Conservation (phyloP, 2,113 vertebrate species). For the Blennius ocellaris region DNA sequence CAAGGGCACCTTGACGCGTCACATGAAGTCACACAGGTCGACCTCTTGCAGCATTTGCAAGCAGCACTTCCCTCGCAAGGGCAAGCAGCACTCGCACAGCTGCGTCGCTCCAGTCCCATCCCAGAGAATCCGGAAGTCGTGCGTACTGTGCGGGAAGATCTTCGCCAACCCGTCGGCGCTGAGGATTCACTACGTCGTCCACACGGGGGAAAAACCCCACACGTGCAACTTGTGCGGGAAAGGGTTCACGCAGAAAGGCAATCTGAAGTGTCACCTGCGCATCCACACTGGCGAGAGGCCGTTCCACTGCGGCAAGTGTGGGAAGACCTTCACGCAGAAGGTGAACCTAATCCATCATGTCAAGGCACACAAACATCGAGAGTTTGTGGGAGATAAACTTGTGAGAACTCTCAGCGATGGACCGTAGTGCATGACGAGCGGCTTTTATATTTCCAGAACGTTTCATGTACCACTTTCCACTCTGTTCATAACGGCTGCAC, state of each 20-base stretch:
- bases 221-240: slow-evolving; percentile 68
- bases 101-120: slow-evolving; percentile 36
- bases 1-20: slow-evolving; percentile 67
- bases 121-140: slow-evolving; percentile 34
- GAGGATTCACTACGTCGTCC: slow-evolving; percentile 71
- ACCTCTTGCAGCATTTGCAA: slow-evolving; percentile 71
- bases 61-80: slow-evolving; percentile 53
- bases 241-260: slow-evolving; percentile 77
- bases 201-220: slow-evolving; percentile 77
- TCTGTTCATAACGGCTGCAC: too few species aligned
- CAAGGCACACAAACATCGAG: slow-evolving; percentile 53
- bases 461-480: background rate
- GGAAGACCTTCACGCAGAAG: slow-evolving; percentile 75
- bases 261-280: slow-evolving; percentile 75
- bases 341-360: slow-evolving; percentile 76
- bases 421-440: background rate
- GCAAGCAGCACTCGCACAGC: slow-evolving; percentile 59
- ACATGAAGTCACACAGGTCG: slow-evolving; percentile 74
- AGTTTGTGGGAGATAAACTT: slow-evolving; percentile 15
- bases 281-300: slow-evolving; percentile 77
- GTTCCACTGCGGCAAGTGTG: slow-evolving; percentile 70
- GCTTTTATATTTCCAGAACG: background rate
- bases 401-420: background rate
- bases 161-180: slow-evolving; percentile 72
- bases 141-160: slow-evolving; percentile 70